These are phyloP conservation scores for Calameuta pallipes DNA, from an alignment of 2,888 invertebrate genomes.

Conservation along the genomic window DNA sequence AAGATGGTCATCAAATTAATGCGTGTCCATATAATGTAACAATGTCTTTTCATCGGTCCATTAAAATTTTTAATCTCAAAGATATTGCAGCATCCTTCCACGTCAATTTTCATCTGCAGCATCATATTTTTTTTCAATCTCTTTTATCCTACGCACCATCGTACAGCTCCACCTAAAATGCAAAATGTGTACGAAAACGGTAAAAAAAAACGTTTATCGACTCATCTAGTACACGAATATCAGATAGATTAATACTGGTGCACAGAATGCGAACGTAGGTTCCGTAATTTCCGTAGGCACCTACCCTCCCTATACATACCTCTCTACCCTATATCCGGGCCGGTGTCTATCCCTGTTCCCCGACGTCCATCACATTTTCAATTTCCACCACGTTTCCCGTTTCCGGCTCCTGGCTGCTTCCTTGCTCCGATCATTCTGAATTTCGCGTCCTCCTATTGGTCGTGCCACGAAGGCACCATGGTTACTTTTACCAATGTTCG, in stretches of 20 bases:
- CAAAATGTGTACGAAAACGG: too few relatives aligned
- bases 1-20: too few relatives aligned
- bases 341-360: conserved; percentile 36
- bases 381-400: conserved; percentile 66
- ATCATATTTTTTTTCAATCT: not conserved
- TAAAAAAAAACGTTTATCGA: not conserved
- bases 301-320: conserved; percentile 20
- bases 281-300: conserved; percentile 44
- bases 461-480: conserved; percentile 16
- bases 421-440: conserved; percentile 25
- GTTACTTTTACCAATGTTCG: not conserved
- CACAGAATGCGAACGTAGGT: conserved; percentile 34
- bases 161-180: not conserved
- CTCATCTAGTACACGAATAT: not conserved
- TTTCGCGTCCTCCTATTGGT: conserved; percentile 28
- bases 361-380: conserved; percentile 64
- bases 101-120: too few relatives aligned
- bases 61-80: too few relatives aligned
- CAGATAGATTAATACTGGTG: conserved; percentile 31
- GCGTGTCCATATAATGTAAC: too few relatives aligned
- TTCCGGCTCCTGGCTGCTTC: conserved; percentile 49
- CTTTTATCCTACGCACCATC: too few relatives aligned
- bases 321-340: conserved; percentile 46
- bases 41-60: too few relatives aligned
- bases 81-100: too few relatives aligned